Conservation (phyloP, 2,113 vertebrate species). For the Anhinga rufa region DNA sequence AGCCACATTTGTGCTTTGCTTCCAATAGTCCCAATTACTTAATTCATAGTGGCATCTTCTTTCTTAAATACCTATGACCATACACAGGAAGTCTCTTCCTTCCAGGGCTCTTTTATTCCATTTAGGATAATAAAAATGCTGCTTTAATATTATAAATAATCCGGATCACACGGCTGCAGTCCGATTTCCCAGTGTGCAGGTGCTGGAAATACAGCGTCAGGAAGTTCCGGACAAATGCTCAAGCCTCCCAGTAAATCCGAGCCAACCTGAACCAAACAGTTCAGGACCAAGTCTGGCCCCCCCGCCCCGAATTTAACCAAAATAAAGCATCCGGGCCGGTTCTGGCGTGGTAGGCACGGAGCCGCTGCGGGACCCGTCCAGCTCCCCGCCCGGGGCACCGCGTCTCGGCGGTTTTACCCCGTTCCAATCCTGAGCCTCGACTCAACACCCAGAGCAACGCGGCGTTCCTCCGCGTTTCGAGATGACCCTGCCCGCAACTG, state of each 20-base stretch:
- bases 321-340: background rate
- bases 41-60: background rate
- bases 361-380: too few relatives aligned
- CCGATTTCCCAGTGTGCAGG: background rate
- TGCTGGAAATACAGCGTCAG: background rate
- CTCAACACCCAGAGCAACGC: too few relatives aligned
- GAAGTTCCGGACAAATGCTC: background rate
- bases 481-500: too few relatives aligned
- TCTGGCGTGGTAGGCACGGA: fast-evolving
- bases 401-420: too few relatives aligned
- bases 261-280: background rate
- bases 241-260: background rate
- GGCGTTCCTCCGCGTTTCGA: fast-evolving
- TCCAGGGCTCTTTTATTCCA: background rate
- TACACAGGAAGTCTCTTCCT: background rate
- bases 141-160: background rate
- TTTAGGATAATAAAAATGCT: background rate
- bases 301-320: background rate
- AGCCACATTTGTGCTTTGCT: background rate
- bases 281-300: background rate
- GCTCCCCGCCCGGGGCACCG: too few relatives aligned
- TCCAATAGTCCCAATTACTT: background rate
- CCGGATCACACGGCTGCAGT: background rate
- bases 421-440: too few relatives aligned
- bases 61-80: background rate